These are phyloP conservation scores for Sphenopsis melanotis DNA, from an alignment of 2,797 vertebrate species.

Conservation along the genomic window DNA sequence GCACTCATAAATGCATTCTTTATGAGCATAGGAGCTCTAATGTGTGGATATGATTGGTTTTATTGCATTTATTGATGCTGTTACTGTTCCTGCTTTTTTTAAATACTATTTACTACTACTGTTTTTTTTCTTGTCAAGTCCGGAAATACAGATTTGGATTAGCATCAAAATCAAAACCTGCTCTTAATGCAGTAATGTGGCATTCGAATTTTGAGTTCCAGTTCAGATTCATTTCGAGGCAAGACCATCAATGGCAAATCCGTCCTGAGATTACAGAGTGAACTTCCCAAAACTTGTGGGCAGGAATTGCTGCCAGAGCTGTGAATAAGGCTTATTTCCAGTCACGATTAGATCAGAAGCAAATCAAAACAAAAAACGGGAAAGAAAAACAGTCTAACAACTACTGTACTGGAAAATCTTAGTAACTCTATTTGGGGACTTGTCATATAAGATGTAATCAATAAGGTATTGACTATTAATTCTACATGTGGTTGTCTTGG, in stretches of 20 bases:
- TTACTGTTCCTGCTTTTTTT: conserved; percentile 2
- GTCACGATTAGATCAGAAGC: neutral
- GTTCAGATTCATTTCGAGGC: neutral
- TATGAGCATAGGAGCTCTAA: neutral
- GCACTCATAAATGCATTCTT: conserved; percentile 2
- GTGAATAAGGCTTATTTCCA: neutral
- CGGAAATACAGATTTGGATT: neutral
- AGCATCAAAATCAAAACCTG: neutral
- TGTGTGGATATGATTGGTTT: neutral
- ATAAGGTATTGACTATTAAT: neutral
- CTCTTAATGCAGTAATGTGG: neutral
- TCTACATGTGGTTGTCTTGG: neutral
- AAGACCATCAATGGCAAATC: neutral
- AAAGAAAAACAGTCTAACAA: neutral
- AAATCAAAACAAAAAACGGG: neutral
- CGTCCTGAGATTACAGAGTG: neutral
- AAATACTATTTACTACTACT: neutral
- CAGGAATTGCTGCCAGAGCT: neutral
- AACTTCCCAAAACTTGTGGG: neutral
- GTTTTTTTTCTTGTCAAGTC: neutral
- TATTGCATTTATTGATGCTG: neutral
- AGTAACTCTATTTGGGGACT: neutral
- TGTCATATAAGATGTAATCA: neutral
- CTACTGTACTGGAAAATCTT: neutral
- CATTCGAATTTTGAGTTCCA: neutral